Percentiles rank a stretch among this genome's conserved stretches.
Conservation (phyloP, 2,797 vertebrate genomes). For the Clarias fuscus region DNA sequence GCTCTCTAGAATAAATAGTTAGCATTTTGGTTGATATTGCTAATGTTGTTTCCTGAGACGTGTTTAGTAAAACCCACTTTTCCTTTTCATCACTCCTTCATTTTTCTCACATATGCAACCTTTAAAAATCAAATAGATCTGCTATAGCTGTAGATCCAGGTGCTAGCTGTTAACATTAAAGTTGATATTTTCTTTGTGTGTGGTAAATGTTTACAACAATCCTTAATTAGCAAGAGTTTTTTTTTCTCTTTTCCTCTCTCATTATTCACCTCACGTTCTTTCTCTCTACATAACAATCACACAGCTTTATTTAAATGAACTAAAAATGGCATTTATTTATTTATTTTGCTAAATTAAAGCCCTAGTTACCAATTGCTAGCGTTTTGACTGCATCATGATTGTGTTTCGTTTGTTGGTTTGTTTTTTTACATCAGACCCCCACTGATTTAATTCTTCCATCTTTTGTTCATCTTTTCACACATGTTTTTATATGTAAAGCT, state of each 20-base stretch:
- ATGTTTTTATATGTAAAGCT: not conserved
- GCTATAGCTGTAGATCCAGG: not conserved
- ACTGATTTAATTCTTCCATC: not conserved
- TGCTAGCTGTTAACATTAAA: not conserved
- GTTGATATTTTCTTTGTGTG: not conserved
- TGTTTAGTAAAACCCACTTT: not conserved
- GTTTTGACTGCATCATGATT: not conserved
- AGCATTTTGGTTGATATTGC: not conserved
- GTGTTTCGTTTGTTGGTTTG: not conserved
- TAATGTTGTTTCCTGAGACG: not conserved
- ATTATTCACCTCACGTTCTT: not conserved
- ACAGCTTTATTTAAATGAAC: not conserved
- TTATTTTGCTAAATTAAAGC: not conserved
- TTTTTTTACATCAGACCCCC: not conserved
- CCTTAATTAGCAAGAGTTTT: not conserved
- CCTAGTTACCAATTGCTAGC: not conserved
- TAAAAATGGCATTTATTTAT: not conserved
- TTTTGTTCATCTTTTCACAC: not conserved
- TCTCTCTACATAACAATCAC: not conserved
- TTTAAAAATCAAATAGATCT: not conserved
- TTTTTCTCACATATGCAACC: not conserved
- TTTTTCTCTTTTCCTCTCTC: not conserved
- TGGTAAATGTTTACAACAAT: not conserved
- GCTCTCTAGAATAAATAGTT: not conserved
- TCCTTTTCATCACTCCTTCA: not conserved